These are phyloP conservation scores for Aurelia aurita complex sp. Pacific DNA, from an alignment of 30 jellyfish, hydroid and myxozoan species.

Conservation along the genomic window DNA sequence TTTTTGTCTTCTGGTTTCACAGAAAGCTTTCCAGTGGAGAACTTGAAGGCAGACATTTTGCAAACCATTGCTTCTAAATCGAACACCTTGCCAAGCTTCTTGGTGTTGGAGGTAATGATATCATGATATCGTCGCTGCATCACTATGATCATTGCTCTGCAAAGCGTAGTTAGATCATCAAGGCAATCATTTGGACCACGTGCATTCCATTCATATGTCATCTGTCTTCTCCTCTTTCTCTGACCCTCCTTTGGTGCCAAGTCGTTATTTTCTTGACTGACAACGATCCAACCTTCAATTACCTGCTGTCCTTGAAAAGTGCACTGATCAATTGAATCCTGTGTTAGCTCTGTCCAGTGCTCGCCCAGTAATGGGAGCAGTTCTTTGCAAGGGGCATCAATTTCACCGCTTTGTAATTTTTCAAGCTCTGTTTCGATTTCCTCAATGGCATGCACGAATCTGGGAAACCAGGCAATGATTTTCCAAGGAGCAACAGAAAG, in stretches of 20 bases:
- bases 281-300: background rate
- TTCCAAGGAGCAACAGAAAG: conserved; percentile 26
- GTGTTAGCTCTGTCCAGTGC: conserved; percentile 5
- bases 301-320: background rate
- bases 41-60: background rate
- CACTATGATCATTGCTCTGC: background rate
- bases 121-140: conserved; percentile 3
- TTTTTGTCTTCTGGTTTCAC: conserved; percentile 11
- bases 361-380: background rate
- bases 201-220: conserved; percentile 10
- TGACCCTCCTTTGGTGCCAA: background rate
- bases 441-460: background rate
- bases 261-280: background rate
- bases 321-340: conserved; percentile 5
- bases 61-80: conserved; percentile 17
- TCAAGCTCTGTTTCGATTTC: background rate
- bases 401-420: background rate
- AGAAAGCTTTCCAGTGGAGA: background rate
- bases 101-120: background rate
- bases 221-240: background rate
- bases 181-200: conserved; percentile 26
- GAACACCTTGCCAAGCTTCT: background rate
- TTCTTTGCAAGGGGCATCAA: background rate
- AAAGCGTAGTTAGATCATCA: background rate
- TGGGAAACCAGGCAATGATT: conserved; percentile 31